Evolutionary conservation across 2,113 vertebrate genomes (phyloP).

Genomic region (Carlito syrichta): DNA sequence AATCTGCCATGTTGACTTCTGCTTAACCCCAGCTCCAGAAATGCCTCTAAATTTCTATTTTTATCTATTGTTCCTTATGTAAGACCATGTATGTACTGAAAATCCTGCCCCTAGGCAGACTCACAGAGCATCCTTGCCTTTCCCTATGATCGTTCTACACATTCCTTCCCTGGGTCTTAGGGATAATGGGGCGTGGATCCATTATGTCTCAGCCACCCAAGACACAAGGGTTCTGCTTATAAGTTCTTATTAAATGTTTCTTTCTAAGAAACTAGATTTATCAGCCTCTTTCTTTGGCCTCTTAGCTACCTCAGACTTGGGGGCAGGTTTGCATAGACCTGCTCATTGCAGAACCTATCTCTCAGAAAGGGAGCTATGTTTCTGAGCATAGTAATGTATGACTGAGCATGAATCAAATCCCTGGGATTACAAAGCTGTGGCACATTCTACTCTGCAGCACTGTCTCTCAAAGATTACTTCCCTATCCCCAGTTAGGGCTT

Average conservation of each 20-base stretch:
- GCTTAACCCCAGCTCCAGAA: neutral
- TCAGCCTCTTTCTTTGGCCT: neutral
- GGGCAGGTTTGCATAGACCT: neutral
- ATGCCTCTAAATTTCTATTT: neutral
- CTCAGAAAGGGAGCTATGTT: neutral
- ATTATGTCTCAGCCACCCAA: neutral
- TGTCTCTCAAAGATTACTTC: neutral
- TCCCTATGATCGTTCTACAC: neutral
- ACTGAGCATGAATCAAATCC: neutral
- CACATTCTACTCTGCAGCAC: neutral
- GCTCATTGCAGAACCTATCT: neutral
- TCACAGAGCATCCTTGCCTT: neutral
- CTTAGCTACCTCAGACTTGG: neutral
- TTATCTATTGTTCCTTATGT: neutral
- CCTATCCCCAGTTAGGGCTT: neutral
- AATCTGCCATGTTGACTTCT: neutral
- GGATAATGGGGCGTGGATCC: no score
- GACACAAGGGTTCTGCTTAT: neutral
- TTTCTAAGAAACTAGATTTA: neutral
- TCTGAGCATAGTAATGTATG: neutral
- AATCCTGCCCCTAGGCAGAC: neutral
- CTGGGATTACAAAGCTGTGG: neutral
- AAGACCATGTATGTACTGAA: neutral
- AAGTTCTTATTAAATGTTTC: neutral
- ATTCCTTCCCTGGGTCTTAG: neutral